These are phyloP conservation scores for Onychomys torridus DNA, from an alignment of 2,797 vertebrate species.

Conservation along the genomic window DNA sequence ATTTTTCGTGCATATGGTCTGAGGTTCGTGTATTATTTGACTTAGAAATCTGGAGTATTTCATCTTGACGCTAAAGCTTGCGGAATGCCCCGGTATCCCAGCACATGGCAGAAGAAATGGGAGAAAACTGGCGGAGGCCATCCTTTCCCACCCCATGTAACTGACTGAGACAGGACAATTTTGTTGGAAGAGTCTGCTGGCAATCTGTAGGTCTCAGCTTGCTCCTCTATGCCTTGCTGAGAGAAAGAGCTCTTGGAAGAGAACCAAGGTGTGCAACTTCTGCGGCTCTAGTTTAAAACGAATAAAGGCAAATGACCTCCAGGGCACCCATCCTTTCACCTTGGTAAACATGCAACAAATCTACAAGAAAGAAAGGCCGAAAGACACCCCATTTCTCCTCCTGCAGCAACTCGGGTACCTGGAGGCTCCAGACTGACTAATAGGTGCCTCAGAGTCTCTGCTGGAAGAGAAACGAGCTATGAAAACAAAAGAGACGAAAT, in stretches of 20 bases:
- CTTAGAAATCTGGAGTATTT: conserved; percentile 83
- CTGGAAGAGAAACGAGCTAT: conserved; percentile 44
- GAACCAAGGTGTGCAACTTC: conserved; percentile 88
- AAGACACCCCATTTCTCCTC: conserved; percentile 67
- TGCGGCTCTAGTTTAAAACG: conserved; percentile 86
- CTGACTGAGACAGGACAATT: conserved; percentile 87
- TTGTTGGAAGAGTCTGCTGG: conserved; percentile 85
- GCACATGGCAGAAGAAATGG: conserved; percentile 76
- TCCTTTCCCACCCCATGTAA: conserved; percentile 86
- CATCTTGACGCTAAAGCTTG: conserved; percentile 79
- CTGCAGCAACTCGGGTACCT: conserved; percentile 57
- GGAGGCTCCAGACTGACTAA: conserved; percentile 69
- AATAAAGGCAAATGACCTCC: conserved; percentile 88
- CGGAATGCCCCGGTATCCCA: conserved; percentile 79
- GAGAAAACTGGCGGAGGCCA: conserved; percentile 84
- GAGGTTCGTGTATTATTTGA: conserved; percentile 71
- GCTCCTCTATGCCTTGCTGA: conserved; percentile 85
- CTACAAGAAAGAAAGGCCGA: conserved; percentile 82
- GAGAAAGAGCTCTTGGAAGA: conserved; percentile 84
- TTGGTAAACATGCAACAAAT: conserved; percentile 85
- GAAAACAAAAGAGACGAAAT: conserved; percentile 65
- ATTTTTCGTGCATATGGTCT: conserved; percentile 65
- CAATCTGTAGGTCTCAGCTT: conserved; percentile 88
- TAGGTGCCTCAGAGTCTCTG: conserved; percentile 64
- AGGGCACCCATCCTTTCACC: conserved; percentile 86